Evolutionary conservation across 1,140 invertebrate genomes (phyloP), one percentile per base, ranked within the genome.

Genomic region (Achroia grisella): DNA sequence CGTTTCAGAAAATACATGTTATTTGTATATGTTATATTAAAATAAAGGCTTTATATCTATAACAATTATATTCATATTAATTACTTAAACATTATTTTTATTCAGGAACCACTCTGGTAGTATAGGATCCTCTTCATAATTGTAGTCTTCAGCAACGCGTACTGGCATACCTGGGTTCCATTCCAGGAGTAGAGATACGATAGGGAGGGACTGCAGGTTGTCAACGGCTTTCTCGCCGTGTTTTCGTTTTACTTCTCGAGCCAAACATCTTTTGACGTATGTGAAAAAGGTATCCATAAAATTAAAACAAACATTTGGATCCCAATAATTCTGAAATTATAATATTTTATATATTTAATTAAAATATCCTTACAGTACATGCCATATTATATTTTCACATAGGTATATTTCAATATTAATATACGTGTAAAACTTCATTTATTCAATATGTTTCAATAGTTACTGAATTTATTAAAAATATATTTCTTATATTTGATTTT

Each of bases 211-310:
- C 37, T 65, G 57, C 42, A 83, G 11, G 39, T 68, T 62, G 9
- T 66, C 45, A 5, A 77, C 15, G 35, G 40, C 52, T 8, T 64
- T 56, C 3, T 71, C 61, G 27, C 73, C 79, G 46, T 69, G 52
- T 48, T 59, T 77, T 1, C 48, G 33, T 56, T 44, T 74, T 13
- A 83, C 68, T 61, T 73, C 61, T 46, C 60, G 58, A 12, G 32
- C 49, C 10, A 80, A 36, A 57, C 71, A 67, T 52, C 56, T 67
- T 52, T 83, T 81, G 6, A 83, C 75, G 48, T 71, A 72, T 13
- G 57, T 65, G 6, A 83, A 64, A 51, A 81, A 81, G 15, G 56
- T 55, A 31, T 81, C 73, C 54, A 83, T 55, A 52, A 83, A 83
- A 36, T 83, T 79, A 14, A 79, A 76, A 42, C 75, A 79, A 4